Evolutionary conservation across 2,113 vertebrate species (phyloP).

Genomic region (Halichoerus grypus): DNA sequence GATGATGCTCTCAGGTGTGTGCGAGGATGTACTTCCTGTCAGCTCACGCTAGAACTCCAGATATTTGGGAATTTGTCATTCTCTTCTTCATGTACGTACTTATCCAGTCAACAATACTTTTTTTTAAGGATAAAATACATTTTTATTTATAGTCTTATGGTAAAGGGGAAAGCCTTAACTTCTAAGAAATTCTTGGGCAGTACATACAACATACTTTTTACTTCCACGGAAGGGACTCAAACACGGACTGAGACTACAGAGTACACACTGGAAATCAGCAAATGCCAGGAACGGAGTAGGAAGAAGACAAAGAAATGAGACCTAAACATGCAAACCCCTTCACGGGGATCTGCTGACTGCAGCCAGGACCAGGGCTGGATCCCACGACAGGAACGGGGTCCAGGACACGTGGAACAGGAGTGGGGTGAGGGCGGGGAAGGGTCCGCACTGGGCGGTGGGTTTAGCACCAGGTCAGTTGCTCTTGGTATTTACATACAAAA

Average conservation of each 20-base stretch:
- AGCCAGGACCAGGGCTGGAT: slow-evolving; percentile 79
- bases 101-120: neutral
- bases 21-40: neutral
- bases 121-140: slow-evolving; percentile 95
- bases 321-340: slow-evolving; percentile 82
- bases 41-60: neutral
- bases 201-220: slow-evolving; percentile 99
- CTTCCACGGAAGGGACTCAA: slow-evolving; percentile 95
- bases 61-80: neutral
- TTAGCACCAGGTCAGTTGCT: slow-evolving; percentile 83
- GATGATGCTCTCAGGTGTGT: neutral
- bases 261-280: slow-evolving; percentile 89
- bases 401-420: neutral
- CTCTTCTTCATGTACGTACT: neutral
- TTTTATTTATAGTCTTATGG: slow-evolving; percentile 99
- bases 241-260: slow-evolving; percentile 88
- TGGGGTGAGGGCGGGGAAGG: neutral
- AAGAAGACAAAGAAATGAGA: slow-evolving; percentile 86
- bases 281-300: slow-evolving; percentile 82
- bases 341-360: slow-evolving; percentile 69
- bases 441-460: slow-evolving; percentile 63
- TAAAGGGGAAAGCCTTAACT: slow-evolving; percentile 97
- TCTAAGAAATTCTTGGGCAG: slow-evolving; percentile 96
- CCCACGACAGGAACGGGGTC: slow-evolving; percentile 52
- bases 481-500: slow-evolving; percentile 86